These are phyloP conservation scores for Pantala flavescens DNA, from an alignment of 1,140 invertebrate species.

Conservation along the genomic window DNA sequence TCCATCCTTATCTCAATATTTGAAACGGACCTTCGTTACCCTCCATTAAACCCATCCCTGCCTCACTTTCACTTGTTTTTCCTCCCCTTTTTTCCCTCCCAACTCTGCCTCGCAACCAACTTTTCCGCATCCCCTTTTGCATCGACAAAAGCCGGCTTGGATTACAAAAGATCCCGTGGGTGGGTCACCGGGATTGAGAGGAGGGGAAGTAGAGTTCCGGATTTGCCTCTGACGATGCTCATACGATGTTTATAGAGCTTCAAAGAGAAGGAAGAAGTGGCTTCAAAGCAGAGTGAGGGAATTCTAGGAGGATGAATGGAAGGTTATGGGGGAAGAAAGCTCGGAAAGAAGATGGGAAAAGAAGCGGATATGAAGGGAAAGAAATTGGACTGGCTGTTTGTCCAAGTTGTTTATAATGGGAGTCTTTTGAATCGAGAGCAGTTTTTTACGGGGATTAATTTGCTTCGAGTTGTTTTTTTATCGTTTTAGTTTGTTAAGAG, in stretches of 20 bases:
- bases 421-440: no score
- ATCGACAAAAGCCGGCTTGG: conserved; percentile 1
- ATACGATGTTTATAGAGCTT: neutral
- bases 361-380: no score
- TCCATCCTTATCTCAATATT: no score
- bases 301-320: no score
- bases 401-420: no score
- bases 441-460: no score
- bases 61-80: neutral
- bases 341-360: no score
- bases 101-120: neutral
- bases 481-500: no score
- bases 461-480: no score
- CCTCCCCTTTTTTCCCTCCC: neutral
- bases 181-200: neutral
- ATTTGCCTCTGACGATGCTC: neutral
- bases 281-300: no score
- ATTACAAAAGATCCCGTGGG: neutral
- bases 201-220: neutral
- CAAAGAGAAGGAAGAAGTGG: neutral
- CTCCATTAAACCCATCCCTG: neutral
- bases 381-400: no score
- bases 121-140: neutral
- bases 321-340: no score
- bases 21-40: neutral